A percentile compares a stretch with the other conserved stretches of the same genome.
Conservation (phyloP, 2,113 vertebrate genomes). For the Larimichthys polyactis region DNA sequence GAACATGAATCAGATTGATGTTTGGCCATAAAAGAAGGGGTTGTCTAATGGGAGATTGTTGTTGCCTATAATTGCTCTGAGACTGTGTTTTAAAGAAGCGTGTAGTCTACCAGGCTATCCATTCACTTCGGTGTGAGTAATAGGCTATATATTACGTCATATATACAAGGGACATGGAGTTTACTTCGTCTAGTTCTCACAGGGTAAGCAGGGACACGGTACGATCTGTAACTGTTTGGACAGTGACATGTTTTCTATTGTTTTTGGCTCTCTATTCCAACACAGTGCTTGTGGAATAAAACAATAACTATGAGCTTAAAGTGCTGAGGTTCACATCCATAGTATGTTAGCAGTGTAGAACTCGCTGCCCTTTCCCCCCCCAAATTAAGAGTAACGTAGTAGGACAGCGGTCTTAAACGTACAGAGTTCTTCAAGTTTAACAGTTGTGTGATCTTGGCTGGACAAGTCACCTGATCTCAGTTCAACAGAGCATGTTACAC, state of each 20-base stretch:
- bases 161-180: conserved; percentile 8
- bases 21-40: conserved; percentile 58
- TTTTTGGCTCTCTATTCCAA: not conserved
- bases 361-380: not conserved
- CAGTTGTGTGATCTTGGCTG: not conserved
- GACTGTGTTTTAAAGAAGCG: conserved; percentile 56
- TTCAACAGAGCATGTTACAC: not conserved
- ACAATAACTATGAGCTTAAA: conserved; percentile 5
- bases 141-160: conserved; percentile 41
- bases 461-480: not conserved
- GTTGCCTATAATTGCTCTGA: conserved; percentile 70
- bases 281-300: conserved; percentile 26
- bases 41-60: conserved; percentile 66
- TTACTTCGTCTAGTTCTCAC: conserved; percentile 7
- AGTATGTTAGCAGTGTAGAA: not conserved
- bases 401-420: not conserved
- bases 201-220: not conserved
- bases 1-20: conserved; percentile 68
- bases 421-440: not conserved
- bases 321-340: not conserved
- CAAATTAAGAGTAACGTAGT: not conserved
- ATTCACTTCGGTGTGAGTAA: conserved; percentile 44
- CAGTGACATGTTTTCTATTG: not conserved
- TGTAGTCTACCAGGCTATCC: conserved; percentile 37
- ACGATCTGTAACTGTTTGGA: conserved; percentile 2